A percentile compares a stretch with the other conserved stretches of the same genome.
phyloP scores from a whole-genome alignment of 2,888 invertebrate species.

The Strigamia crassipes region DNA sequence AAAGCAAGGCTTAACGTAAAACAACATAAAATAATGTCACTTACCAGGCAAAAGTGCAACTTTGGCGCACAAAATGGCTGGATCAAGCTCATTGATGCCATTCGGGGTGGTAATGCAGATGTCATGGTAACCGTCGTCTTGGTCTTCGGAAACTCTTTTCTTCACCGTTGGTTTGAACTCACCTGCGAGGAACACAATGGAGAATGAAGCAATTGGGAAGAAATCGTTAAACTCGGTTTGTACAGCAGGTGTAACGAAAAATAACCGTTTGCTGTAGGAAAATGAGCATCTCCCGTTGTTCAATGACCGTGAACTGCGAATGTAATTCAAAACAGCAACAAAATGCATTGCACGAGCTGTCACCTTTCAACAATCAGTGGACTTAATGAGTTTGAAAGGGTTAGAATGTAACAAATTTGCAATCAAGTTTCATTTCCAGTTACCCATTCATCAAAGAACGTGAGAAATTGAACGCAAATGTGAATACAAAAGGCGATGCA shows the following conservation, averaged over 20 bases:
- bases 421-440: background rate
- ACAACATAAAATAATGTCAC: conserved; percentile 20
- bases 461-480: background rate
- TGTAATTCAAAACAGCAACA: background rate
- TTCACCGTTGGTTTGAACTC: background rate
- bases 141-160: conserved; percentile 44
- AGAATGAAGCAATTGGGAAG: conserved; percentile 15
- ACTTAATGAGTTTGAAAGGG: background rate
- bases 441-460: background rate
- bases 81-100: conserved; percentile 51
- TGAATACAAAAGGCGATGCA: background rate
- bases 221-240: conserved; percentile 1
- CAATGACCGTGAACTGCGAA: background rate
- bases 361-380: background rate
- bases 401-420: background rate
- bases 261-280: background rate
- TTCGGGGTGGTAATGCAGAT: conserved; percentile 49
- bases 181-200: background rate
- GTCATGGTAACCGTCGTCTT: conserved; percentile 49
- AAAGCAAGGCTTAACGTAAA: conserved; percentile 52
- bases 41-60: conserved; percentile 52
- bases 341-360: background rate
- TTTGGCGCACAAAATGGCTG: conserved; percentile 50
- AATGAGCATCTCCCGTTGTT: background rate
- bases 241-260: background rate